These are phyloP conservation scores for Eucidaris tribuloides DNA, from an alignment of 35 echinoderm and acorn worm species.

Conservation along the genomic window DNA sequence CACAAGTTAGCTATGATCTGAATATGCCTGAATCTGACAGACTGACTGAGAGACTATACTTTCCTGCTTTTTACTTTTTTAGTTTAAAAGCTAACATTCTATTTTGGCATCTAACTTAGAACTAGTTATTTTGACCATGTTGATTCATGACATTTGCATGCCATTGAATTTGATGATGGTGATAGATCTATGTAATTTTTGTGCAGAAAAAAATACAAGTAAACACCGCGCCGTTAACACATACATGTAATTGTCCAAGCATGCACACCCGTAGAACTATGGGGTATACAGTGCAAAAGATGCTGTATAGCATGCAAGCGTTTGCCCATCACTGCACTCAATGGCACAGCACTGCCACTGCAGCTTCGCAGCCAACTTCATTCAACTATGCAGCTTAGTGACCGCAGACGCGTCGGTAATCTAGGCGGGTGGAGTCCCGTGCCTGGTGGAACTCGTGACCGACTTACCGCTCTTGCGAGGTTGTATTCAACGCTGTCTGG, in stretches of 20 bases:
- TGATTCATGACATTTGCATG: too few relatives aligned
- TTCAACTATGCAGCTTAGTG: background rate
- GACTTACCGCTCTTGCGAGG: background rate
- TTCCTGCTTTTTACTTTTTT: too few relatives aligned
- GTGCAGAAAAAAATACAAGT: too few relatives aligned
- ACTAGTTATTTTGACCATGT: too few relatives aligned
- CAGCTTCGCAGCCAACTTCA: background rate
- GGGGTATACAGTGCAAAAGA: background rate
- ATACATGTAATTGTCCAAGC: background rate
- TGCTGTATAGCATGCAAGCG: background rate
- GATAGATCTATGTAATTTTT: too few relatives aligned
- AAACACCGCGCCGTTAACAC: too few relatives aligned
- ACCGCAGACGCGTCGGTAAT: background rate
- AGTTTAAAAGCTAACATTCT: too few relatives aligned
- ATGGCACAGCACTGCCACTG: background rate
- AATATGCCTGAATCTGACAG: too few relatives aligned
- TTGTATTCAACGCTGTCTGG: background rate
- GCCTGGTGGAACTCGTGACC: background rate
- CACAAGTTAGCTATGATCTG: too few relatives aligned
- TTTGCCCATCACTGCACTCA: background rate
- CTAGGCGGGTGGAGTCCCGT: background rate
- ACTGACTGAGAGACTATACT: too few relatives aligned
- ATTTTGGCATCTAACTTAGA: too few relatives aligned
- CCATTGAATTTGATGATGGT: too few relatives aligned
- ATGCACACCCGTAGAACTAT: background rate